phyloP scores from a whole-genome alignment of 2,888 invertebrate species.

The Blera fallax region DNA sequence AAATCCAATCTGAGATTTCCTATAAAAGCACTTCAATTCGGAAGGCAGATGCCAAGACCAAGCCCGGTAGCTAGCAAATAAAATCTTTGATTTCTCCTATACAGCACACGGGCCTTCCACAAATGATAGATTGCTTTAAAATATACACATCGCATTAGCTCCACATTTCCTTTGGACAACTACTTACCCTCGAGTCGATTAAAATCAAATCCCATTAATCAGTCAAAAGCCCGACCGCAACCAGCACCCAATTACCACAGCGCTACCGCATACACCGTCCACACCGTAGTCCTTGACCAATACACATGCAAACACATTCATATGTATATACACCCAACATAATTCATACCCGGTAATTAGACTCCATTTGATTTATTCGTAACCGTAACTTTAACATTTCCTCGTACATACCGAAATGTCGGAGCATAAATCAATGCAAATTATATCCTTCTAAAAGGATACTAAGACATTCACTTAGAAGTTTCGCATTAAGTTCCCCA shows the following conservation, averaged over 20 bases:
- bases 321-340: constrained; percentile 20
- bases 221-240: constrained; percentile 62
- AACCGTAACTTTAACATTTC: constrained; percentile 66
- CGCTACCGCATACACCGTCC: neutral
- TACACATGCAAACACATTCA: constrained; percentile 1
- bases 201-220: constrained; percentile 68
- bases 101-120: neutral
- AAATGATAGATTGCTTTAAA: neutral
- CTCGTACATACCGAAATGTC: constrained; percentile 60
- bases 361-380: constrained; percentile 66
- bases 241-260: constrained; percentile 47
- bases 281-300: constrained; percentile 33
- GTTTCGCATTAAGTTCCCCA: constrained; percentile 47
- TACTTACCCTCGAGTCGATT: constrained; percentile 30
- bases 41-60: no score
- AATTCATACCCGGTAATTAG: constrained; percentile 68
- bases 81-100: no score
- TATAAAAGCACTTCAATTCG: no score
- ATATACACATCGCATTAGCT: neutral
- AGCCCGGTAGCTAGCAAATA: no score
- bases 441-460: constrained; percentile 66
- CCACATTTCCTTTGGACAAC: neutral
- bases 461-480: constrained; percentile 62
- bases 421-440: constrained; percentile 72
- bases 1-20: no score